These are phyloP conservation scores for Cephus pulcher DNA, from an alignment of 2,888 invertebrate species.

Conservation along the genomic window DNA sequence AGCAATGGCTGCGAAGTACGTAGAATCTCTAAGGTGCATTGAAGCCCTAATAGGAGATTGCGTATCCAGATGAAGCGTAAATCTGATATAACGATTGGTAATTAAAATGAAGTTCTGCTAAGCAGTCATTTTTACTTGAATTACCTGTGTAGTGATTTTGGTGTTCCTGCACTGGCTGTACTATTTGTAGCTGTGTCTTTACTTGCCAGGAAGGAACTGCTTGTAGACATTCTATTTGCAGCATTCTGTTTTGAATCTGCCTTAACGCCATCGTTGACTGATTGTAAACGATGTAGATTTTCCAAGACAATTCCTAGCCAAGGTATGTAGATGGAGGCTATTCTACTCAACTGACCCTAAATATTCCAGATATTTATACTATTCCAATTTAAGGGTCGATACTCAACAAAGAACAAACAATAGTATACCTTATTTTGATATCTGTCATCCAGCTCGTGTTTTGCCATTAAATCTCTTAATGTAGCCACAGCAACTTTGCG, in stretches of 20 bases:
- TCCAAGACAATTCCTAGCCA: slow-evolving; percentile 91
- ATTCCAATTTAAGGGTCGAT: not conserved
- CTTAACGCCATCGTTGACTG: slow-evolving; percentile 58
- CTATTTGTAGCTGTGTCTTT: slow-evolving; percentile 67
- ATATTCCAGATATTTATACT: slow-evolving; percentile 70
- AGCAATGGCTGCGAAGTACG: slow-evolving; percentile 78
- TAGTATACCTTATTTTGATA: slow-evolving; percentile 78
- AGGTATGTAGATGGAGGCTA: slow-evolving; percentile 91
- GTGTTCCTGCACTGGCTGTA: slow-evolving; percentile 46
- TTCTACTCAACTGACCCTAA: slow-evolving; percentile 81
- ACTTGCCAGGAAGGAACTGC: slow-evolving; percentile 71
- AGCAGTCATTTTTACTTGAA: not conserved
- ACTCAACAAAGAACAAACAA: not conserved
- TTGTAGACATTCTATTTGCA: slow-evolving; percentile 70
- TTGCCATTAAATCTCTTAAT: slow-evolving; percentile 88
- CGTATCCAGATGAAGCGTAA: slow-evolving; percentile 81
- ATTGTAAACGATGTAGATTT: slow-evolving; percentile 80
- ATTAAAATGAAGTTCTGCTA: not conserved
- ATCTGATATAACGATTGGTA: slow-evolving; percentile 59
- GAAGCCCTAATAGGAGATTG: slow-evolving; percentile 77
- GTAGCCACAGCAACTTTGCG: slow-evolving; percentile 84
- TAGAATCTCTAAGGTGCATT: slow-evolving; percentile 81
- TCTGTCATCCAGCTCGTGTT: slow-evolving; percentile 94
- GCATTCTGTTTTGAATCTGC: slow-evolving; percentile 64
- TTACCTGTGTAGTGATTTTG: slow-evolving; percentile 58